Evolutionary conservation across 2,888 invertebrate genomes (phyloP), one percentile per base, ranked within the genome.

Genomic region (Drosophila falleni): DNA sequence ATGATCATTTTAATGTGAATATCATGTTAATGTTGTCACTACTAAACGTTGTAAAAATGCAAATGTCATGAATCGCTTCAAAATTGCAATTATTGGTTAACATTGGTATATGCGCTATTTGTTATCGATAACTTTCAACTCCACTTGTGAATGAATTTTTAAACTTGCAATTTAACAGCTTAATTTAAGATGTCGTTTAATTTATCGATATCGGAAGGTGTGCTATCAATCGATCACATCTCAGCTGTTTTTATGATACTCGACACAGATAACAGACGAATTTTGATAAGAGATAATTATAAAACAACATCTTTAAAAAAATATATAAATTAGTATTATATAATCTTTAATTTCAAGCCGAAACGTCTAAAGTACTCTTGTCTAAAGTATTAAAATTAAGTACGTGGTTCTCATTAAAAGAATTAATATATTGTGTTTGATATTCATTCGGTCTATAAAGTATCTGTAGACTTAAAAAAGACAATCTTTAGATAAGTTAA

Each of bases 51-150:
- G 39, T 23, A 9, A 33, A 47, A 33, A 23, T 31, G 19, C 56
- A 65, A 47, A 53, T 74, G 53, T n/a, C 49, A 74, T 59, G 50
- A 44, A 44, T n/a, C 10, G 31, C 16, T 19, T 13, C 2, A 31
- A 33, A 42, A 42, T 42, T 56, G 13, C 41, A 54, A 29, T 54
- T 41, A 41, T 54, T 16, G 29, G 31, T 49, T 31, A 41, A 10
- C 10, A 10, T 41, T 41, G 16, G 9, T 41, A 6, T 8, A 1
- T 5, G n/a, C 15, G 10, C 15, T 16, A 41, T 3, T 41, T 49
- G 31, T 5, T 33, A 49, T 47, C 47, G 29, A 47, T 31, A 16
- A 19, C 1, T 19, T 8, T 0, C 8, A 11, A 4, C 11, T 19
- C 6, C 3, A 19, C 16, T 49, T 49, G 13, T 33, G 9, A 37